These are phyloP conservation scores for Scyliorhinus canicula DNA, from an alignment of 2,797 vertebrate species.

Conservation along the genomic window DNA sequence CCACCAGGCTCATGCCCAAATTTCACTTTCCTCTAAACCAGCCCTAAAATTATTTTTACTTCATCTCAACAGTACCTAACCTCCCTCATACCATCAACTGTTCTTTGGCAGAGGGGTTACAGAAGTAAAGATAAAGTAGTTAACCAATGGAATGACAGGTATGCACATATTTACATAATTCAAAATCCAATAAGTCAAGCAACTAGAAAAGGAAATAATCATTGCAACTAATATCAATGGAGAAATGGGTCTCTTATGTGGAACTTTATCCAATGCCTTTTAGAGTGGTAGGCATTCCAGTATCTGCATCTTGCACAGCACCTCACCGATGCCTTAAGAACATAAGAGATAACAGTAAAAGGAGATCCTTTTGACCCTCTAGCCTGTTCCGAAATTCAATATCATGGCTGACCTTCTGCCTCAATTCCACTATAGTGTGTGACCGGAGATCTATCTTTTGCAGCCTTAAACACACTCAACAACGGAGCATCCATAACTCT, in stretches of 20 bases:
- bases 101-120: background rate
- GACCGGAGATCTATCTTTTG: too few species aligned
- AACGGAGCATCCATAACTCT: too few species aligned
- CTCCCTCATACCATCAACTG: background rate
- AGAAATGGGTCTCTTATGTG: background rate
- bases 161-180: background rate
- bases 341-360: background rate
- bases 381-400: background rate
- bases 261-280: background rate
- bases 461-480: too few species aligned
- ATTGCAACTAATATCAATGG: background rate
- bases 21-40: background rate
- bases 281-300: background rate
- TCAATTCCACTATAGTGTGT: background rate
- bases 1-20: background rate
- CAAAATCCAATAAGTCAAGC: background rate
- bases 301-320: background rate
- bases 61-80: background rate
- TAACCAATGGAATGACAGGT: background rate
- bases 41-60: background rate
- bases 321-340: background rate
- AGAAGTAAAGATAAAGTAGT: background rate
- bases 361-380: background rate
- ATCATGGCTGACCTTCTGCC: background rate
- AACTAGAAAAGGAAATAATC: background rate